Evolutionary conservation across 2,113 vertebrate species (phyloP), one percentile per base, ranked within the genome.

Genomic region (Meriones unguiculatus): DNA sequence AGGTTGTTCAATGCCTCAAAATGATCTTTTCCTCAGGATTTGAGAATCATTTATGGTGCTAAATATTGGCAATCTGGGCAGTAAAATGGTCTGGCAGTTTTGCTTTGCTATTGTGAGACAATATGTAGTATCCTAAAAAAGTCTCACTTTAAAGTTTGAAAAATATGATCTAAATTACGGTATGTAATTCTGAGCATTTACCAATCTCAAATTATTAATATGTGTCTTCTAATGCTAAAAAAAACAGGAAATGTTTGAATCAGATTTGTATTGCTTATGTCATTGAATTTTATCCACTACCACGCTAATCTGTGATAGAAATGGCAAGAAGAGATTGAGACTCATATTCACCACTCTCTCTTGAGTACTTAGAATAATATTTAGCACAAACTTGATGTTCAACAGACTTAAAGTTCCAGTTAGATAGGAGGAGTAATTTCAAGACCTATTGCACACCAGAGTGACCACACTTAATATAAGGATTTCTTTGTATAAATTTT

Each of bases 71-170:
- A 95, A 85, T 88, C 41, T 80, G n/a, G 67, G 28, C 76, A 93
- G 73, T 67, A 95, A 94, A 93, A 82, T 82, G 32, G 46, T 59
- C 32, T 85, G 41, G 59, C 75, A 20, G n/a, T 67, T 93, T 90
- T 94, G 35, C 59, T 24, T 96, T 88, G 30, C 77, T 89, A 81
- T 90, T 95, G 78, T 4, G 92, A 50, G 69, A 86, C 13, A 94
- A 46, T 81, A 18, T 81, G 8, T 32, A 46, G 17, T 89, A 52
- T 65, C 30, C 87, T 91, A 64, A 91, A 91, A 93, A 91, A 75
- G 76, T 91, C 62, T 94, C 11, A 57, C 62, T 93, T 85, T 93
- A 78, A 84, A 96, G 41, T 95, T 93, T 80, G 24, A 93, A 84
- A 57, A 57, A 91, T 69, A 75, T 62, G 8, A 54, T 69, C n/a